A percentile compares a stretch with the other conserved stretches of the same genome.
These are phyloP conservation scores for Cotesia typhae DNA, from an alignment of 1,140 invertebrate species.

Conservation along the genomic window DNA sequence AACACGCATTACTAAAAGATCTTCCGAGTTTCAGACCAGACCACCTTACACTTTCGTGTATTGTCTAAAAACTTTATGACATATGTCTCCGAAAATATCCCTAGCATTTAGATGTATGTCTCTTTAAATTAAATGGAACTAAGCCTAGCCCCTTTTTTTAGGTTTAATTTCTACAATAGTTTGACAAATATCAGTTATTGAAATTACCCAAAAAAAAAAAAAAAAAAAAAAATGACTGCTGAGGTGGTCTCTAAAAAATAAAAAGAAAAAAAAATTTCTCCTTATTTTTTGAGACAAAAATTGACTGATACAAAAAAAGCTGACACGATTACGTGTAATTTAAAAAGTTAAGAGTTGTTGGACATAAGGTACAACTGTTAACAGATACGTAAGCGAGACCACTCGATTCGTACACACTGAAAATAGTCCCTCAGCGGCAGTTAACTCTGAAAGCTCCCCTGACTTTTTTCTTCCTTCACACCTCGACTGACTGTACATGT, in stretches of 20 bases:
- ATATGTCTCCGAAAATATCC: constrained; percentile 37
- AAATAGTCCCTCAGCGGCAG: constrained; percentile 57
- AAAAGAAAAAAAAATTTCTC: background rate
- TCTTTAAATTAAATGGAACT: background rate
- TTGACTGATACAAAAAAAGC: background rate
- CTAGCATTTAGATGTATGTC: constrained; percentile 34
- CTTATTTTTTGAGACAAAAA: background rate
- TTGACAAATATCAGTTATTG: constrained; percentile 46
- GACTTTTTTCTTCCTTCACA: constrained; percentile 34
- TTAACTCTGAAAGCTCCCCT: constrained; percentile 42
- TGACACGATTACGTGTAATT: background rate
- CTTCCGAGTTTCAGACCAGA: background rate
- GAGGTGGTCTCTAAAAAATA: background rate
- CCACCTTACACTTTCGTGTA: background rate
- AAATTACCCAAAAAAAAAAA: constrained; percentile 24
- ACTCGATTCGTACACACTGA: constrained; percentile 48
- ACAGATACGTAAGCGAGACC: constrained; percentile 48
- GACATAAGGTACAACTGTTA: constrained; percentile 52
- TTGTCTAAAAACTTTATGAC: background rate
- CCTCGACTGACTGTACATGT: background rate
- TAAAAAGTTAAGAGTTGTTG: background rate
- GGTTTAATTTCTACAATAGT: constrained; percentile 38
- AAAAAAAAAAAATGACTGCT: background rate
- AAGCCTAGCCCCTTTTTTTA: constrained; percentile 3
- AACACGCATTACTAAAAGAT: background rate